Evolutionary conservation across 2,113 vertebrate genomes (phyloP).

Genomic region (Ochotona princeps): DNA sequence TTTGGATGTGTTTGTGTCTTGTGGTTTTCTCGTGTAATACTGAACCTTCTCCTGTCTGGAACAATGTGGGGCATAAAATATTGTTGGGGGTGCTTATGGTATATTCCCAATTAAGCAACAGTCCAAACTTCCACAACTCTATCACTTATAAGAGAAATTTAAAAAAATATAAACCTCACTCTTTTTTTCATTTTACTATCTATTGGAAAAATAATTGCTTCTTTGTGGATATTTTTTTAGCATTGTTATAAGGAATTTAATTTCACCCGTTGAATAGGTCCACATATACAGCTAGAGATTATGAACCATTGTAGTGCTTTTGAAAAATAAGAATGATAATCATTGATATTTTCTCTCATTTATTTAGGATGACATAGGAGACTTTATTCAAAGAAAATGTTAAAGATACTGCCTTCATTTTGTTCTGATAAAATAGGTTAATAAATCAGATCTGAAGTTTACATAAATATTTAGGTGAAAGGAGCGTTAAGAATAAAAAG

Average conservation of each 20-base stretch:
- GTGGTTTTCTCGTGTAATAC: slow-evolving; percentile 93
- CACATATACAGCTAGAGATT: background rate
- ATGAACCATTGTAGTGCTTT: background rate
- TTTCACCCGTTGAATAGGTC: background rate
- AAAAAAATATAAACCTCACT: background rate
- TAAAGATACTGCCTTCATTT: background rate
- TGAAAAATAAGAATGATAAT: background rate
- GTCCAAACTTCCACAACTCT: slow-evolving; percentile 64
- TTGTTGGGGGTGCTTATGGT: slow-evolving; percentile 74
- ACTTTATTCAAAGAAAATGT: background rate
- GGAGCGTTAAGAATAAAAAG: background rate
- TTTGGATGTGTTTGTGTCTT: slow-evolving; percentile 93
- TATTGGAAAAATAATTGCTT: slow-evolving; percentile 43
- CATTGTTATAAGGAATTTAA: background rate
- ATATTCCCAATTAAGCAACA: slow-evolving; percentile 55
- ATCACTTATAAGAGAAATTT: slow-evolving; percentile 32
- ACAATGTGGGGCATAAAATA: slow-evolving; percentile 94
- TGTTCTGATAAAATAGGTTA: slow-evolving; percentile 23
- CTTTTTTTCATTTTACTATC: background rate
- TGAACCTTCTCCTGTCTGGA: slow-evolving; percentile 98
- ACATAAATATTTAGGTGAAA: slow-evolving; percentile 33
- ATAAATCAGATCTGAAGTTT: background rate
- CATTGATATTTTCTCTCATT: slow-evolving; percentile 32
- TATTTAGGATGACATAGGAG: background rate
- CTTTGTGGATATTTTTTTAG: slow-evolving; percentile 70